A percentile compares a stretch with the other conserved stretches of the same genome.
Evolutionary conservation across 2,113 vertebrate genomes (phyloP).

Genomic region (Cyphomyrus discorhynchus): DNA sequence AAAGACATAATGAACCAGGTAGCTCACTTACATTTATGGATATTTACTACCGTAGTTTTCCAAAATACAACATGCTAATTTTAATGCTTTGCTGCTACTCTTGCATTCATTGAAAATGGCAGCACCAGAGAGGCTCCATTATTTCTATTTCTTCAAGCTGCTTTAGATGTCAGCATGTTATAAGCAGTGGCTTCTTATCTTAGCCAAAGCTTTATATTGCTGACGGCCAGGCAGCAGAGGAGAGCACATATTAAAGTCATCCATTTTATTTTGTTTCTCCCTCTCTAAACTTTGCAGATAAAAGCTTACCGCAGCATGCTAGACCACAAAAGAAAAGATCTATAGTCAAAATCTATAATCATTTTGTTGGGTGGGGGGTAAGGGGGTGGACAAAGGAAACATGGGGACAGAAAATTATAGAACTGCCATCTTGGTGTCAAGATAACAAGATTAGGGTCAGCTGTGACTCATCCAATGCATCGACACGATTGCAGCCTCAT

Average conservation of each 20-base stretch:
- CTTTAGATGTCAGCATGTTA: neutral
- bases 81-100: neutral
- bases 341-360: constrained; percentile 26
- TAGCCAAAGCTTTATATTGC: neutral
- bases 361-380: constrained; percentile 22
- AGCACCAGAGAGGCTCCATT: neutral
- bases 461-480: constrained; percentile 40
- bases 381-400: constrained; percentile 15
- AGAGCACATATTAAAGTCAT: constrained; percentile 6
- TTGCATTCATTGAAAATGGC: neutral
- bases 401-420: constrained; percentile 33
- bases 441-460: constrained; percentile 46
- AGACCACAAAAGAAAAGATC: constrained; percentile 21
- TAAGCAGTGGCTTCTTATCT: neutral
- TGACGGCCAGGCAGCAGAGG: neutral
- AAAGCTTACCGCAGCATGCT: constrained; percentile 15
- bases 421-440: constrained; percentile 31
- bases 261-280: constrained; percentile 31
- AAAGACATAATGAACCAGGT: neutral
- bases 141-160: neutral
- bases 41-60: neutral
- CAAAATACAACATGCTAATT: neutral
- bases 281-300: constrained; percentile 5
- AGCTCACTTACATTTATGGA: neutral
- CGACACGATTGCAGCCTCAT: constrained; percentile 17